Evolutionary conservation across 2,888 invertebrate species (phyloP), one percentile per base, ranked within the genome.

Genomic region (Apamea crenata): DNA sequence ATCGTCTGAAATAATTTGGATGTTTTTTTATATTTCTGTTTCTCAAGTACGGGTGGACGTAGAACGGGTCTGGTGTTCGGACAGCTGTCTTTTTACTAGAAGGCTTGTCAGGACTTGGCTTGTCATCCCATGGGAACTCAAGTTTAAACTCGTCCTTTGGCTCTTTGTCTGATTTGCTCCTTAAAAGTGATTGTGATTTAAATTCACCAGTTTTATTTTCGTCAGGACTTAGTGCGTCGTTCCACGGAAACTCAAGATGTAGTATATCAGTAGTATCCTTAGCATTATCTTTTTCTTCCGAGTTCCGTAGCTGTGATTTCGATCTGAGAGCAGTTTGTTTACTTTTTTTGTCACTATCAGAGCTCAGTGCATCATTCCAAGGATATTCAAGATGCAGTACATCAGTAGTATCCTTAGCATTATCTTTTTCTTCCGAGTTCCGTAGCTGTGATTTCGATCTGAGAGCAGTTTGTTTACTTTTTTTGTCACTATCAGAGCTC

Each of bases 331-430:
- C 16, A 29, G 61, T 1, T 6, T 1, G 16, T 29, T 61, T 61
- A 29, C 16, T 36, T 0, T 0, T 47, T 56, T 66, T 79, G 18
- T 65, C 25, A 25, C 1, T 5, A 8, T 29, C 18, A 18, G 69
- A 29, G 12, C 32, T 56, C 25, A 59, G 32, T 40, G n/a, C 6
- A 10, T n/a, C 32, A 5, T 78, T 80, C 80, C 80, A 80, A 1
- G 71, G 78, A 61, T 21, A 71, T n/a, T 80, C 59, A 53, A 80
- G 78, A 5, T 71, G n/a, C 2, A 80, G n/a, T 18, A 36, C 12
- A 63, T 77, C 63, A 32, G 66, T 32, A 25, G n/a, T 18, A 18
- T 36, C 36, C 0, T 70, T n/a, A n/a, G 32, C 2, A 16, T 70
- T 36, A 14, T 14, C 18, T 76, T 56, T 40, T 14, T 59, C 8